Evolutionary conservation across 2,888 invertebrate genomes (phyloP).

Genomic region (Leucoptera coffeella): DNA sequence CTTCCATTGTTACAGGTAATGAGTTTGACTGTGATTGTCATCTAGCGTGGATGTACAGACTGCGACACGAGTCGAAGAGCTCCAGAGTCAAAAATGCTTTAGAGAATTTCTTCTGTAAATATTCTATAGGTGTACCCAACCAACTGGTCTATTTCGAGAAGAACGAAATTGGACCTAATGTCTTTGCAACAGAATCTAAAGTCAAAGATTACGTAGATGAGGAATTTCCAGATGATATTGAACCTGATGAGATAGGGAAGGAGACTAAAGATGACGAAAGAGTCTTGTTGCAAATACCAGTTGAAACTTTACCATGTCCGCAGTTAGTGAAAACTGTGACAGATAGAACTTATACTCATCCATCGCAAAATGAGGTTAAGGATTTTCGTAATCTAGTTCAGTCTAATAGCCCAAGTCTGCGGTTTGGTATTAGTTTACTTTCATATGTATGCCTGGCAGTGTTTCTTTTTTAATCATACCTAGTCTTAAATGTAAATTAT

Average conservation of each 20-base stretch:
- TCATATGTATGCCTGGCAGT: too few species aligned
- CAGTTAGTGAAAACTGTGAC: slow-evolving; percentile 57
- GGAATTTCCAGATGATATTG: slow-evolving; percentile 22
- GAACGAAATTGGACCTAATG: slow-evolving; percentile 25
- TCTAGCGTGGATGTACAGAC: slow-evolving; percentile 72
- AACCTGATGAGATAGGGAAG: slow-evolving; percentile 22
- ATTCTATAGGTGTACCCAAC: slow-evolving; percentile 41
- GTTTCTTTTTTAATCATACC: too few species aligned
- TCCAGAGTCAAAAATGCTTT: slow-evolving; percentile 62
- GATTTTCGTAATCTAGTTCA: slow-evolving; percentile 41
- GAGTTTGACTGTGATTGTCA: slow-evolving; percentile 80
- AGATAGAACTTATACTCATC: slow-evolving; percentile 48
- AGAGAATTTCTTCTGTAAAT: slow-evolving; percentile 67
- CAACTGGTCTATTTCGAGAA: slow-evolving; percentile 37
- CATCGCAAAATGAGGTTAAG: slow-evolving; percentile 52
- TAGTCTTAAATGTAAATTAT: too few species aligned
- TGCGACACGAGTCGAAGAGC: slow-evolving; percentile 71
- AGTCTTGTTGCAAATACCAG: slow-evolving; percentile 48
- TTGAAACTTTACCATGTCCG: slow-evolving; percentile 55
- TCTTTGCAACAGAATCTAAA: slow-evolving; percentile 26
- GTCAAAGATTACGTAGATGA: slow-evolving; percentile 29
- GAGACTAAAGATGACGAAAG: slow-evolving; percentile 20
- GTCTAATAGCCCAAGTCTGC: too few species aligned
- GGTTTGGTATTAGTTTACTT: too few species aligned
- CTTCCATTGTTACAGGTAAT: slow-evolving; percentile 62